Base-by-base conservation (phyloP, 2,113 vertebrate species). In the Chauna torquata region DNA sequence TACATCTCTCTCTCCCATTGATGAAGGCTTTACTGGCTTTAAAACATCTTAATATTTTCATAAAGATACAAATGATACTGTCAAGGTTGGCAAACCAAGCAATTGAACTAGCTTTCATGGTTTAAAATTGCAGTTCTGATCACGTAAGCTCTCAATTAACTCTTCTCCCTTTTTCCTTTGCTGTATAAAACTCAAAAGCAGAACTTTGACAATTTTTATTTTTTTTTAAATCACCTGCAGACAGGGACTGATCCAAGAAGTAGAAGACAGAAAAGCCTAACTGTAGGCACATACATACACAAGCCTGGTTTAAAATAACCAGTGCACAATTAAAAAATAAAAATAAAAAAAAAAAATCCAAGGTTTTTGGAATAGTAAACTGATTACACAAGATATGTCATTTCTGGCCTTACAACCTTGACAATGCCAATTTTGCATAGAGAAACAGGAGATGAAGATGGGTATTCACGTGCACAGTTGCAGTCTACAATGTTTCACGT, bases 71-170 rank as follows among this genome's bases (percentile, higher is more conserved):
- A 96, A 91, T 94, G 83, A 97, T 93, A 97, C 89, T 97, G 95
- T 98, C 97, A 98, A 98, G 98, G 97, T 96, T 98, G 97, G 97
- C 90, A 98, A 97, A 98, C 97, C 98, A 98, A 98, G 97, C 94
- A 94, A 94, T 87, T 97, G 92, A 98, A 95, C 96, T 97, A 98
- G 97, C 96, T 98, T 96, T 91, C 89, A 82, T 40, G 94, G 59
- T 94, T 98, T 96, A 86, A 95, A 97, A 97, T 86, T 69, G 83
- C 65, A 97, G 88, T 44, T 95, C 89, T 82, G 96, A 96, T 84
- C 96, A 96, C 70, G 38, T 85, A 86, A 86, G 62, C 81, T 65
- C 70, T 88, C 88, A 95, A 93, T 96, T 97, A 97, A 97, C 82
- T 88, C 84, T 97, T 97, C 85, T 93, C 90, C 96, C 94, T 96